Base-by-base conservation (phyloP, 2,797 vertebrate genomes). In the Coendou prehensilis region DNA sequence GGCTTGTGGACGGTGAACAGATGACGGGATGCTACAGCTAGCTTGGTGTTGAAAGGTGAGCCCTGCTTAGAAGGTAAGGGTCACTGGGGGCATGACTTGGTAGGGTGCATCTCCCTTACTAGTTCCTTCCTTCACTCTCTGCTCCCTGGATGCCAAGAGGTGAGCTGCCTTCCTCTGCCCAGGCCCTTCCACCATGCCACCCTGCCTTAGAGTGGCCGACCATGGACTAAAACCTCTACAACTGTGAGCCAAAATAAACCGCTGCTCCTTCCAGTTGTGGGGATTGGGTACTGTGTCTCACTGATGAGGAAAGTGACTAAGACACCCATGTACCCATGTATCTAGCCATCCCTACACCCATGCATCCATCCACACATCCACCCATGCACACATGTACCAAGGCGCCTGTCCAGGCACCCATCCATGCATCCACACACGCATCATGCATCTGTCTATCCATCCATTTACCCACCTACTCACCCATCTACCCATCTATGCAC, bases 391-490 rank as follows among this genome's bases (percentile, higher is more conserved):
- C n/a, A 45, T 45, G 9, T 69, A 9, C n/a, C n/a, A 3, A 20
- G n/a, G n/a, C 67, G 9, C 22, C 67, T 69, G n/a, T 37, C 33
- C 67, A 20, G n/a, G 67, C 26, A 7, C 1, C 0, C 3, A 9
- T 14, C 73, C 23, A 11, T 17, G 13, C 9, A n/a, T 1, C 9
- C 37, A 50, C 0, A 2, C 11, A 5, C 6, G 14, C 79, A 20
- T 4, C 22, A 37, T 69, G 20, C 71, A 23, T 26, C 41, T 26
- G 41, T 76, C 20, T 41, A 73, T 45, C 37, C 69, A 13, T 10
- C 9, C 14, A 63, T 59, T 69, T 47, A 22, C 18, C 50, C 52
- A 37, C 23, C 23, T 47, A 78, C 26, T 7, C 28, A 50, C 30
- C 4, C 61, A 28, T 13, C 28, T 11, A 11, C 9, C 26, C 10